Conservation (phyloP, 2,888 invertebrate species). For the Drosophila phalerata region DNA sequence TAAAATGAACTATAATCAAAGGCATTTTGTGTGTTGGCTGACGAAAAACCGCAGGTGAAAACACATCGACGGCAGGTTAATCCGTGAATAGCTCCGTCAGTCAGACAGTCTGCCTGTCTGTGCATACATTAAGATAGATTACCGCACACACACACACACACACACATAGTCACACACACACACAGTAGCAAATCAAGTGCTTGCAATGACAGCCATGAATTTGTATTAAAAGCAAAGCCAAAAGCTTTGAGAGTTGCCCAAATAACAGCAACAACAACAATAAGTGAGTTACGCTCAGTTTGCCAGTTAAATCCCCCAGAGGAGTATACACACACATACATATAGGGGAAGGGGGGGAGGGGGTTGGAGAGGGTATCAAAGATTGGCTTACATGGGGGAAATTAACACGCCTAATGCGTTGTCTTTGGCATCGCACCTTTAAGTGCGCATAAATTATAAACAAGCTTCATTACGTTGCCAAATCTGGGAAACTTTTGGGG, state of each 20-base stretch:
- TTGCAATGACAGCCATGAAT: conserved; percentile 63
- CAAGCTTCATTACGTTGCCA: conserved; percentile 57
- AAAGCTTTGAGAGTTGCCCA: conserved; percentile 27
- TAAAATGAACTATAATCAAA: conserved; percentile 53
- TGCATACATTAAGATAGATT: conserved; percentile 81
- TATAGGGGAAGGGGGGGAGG: no score
- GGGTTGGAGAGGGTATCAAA: background rate
- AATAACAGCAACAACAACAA: conserved; percentile 19
- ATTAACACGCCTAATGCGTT: conserved; percentile 72
- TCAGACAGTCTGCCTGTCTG: conserved; percentile 26
- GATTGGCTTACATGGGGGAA: conserved; percentile 54
- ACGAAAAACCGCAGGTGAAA: conserved; percentile 59
- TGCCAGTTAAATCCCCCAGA: conserved; percentile 22
- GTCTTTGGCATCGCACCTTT: conserved; percentile 57
- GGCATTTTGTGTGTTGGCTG: conserved; percentile 39
- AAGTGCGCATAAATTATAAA: conserved; percentile 74
- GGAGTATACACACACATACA: background rate
- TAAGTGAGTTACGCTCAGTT: conserved; percentile 32
- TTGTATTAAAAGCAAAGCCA: conserved; percentile 64
- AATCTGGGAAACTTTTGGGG: conserved; percentile 54
- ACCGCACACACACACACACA: conserved; percentile 36
- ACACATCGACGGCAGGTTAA: conserved; percentile 34
- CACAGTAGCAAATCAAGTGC: conserved; percentile 44
- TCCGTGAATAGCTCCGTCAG: conserved; percentile 28
- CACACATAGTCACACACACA: conserved; percentile 12